Percentiles rank a stretch among this genome's conserved stretches.
Evolutionary conservation across 2,113 vertebrate genomes (phyloP).

Genomic region (Myrmecobius fasciatus): DNA sequence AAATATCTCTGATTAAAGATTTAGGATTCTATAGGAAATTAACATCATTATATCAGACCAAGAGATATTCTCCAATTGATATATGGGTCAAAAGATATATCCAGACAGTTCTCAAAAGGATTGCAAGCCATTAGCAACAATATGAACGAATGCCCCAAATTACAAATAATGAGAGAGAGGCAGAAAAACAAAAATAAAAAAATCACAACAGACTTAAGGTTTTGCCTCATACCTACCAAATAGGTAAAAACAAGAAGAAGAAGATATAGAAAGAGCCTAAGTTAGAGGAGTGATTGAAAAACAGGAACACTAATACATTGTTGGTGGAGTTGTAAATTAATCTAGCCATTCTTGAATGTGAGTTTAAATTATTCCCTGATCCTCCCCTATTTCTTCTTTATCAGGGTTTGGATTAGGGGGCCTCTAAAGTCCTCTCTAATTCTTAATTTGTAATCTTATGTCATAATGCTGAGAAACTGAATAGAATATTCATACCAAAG

Average conservation of each 20-base stretch:
- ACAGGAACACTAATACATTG: neutral
- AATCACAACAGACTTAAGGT: neutral
- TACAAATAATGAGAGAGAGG: neutral
- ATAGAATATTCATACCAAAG: neutral
- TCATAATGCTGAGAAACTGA: neutral
- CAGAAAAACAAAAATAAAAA: neutral
- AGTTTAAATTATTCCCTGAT: neutral
- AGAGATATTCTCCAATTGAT: neutral
- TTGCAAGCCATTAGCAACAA: neutral
- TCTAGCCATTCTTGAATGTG: neutral
- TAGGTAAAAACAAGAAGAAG: neutral
- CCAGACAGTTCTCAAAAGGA: neutral
- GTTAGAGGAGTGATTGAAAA: neutral
- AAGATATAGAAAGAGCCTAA: neutral
- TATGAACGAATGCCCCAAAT: neutral
- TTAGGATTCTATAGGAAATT: neutral
- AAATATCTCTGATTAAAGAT: neutral
- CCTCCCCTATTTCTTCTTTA: neutral
- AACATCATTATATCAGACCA: neutral
- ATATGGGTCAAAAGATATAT: neutral
- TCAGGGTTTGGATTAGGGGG: neutral
- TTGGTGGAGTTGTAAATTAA: neutral
- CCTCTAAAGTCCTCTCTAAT: neutral
- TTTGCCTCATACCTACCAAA: neutral
- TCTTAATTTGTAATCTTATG: neutral